phyloP scores from a whole-genome alignment of 2,113 vertebrate genomes.

The Motacilla alba region DNA sequence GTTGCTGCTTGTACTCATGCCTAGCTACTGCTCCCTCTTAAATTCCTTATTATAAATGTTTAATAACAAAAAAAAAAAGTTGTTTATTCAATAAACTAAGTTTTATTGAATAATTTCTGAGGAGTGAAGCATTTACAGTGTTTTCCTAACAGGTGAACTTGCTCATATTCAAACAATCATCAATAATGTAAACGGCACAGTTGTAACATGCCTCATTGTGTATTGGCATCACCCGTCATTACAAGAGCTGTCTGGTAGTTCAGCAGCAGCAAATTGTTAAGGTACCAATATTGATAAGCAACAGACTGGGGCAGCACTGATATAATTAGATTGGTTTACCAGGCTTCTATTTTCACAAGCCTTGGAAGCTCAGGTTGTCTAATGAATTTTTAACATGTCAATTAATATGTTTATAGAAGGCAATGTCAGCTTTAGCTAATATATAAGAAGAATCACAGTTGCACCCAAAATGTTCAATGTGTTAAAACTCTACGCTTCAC shows the following conservation, averaged over 20 bases:
- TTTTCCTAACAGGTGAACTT: background rate
- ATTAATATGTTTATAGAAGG: slow-evolving; percentile 51
- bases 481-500: background rate
- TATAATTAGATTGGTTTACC: slow-evolving; percentile 62
- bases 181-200: background rate
- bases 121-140: background rate
- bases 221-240: background rate
- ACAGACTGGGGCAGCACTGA: slow-evolving; percentile 62
- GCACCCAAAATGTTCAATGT: slow-evolving; percentile 19
- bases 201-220: background rate
- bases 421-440: slow-evolving; percentile 25
- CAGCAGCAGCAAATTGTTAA: background rate
- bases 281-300: slow-evolving; percentile 9
- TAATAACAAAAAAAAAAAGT: background rate
- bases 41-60: background rate
- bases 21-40: background rate
- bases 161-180: background rate
- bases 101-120: background rate
- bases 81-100: background rate
- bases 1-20: background rate
- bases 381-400: slow-evolving; percentile 62
- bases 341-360: slow-evolving; percentile 51
- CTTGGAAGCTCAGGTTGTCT: slow-evolving; percentile 54
- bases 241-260: background rate
- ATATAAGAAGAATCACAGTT: slow-evolving; percentile 64